Evolutionary conservation across 2,888 invertebrate genomes (phyloP).

Genomic region (Plebejus melissa): DNA sequence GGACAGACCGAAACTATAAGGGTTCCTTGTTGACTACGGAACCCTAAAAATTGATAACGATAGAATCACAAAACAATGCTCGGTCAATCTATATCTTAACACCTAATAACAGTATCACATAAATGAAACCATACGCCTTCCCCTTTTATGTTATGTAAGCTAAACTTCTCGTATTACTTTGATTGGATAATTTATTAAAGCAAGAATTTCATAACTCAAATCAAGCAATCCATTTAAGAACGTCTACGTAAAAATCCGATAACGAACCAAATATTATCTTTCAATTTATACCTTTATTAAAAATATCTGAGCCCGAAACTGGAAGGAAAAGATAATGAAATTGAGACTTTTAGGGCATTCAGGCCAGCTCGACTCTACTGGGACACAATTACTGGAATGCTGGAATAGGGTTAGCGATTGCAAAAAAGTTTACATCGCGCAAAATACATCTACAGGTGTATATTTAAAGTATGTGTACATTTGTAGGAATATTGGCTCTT

Average conservation of each 20-base stretch:
- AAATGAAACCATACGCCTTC: too few species aligned
- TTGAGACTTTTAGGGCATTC: slow-evolving; percentile 22
- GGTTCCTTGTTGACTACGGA: too few species aligned
- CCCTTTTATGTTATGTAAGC: too few species aligned
- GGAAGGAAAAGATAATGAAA: slow-evolving; percentile 22
- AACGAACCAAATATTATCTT: slow-evolving; percentile 11
- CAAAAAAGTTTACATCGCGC: not conserved
- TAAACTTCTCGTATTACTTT: not conserved
- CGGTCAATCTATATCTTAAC: too few species aligned
- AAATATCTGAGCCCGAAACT: slow-evolving; percentile 5
- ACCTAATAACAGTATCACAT: too few species aligned
- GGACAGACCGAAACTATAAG: too few species aligned
- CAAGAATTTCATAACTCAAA: not conserved
- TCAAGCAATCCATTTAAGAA: not conserved
- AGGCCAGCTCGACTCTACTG: slow-evolving; percentile 17
- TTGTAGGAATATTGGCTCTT: not conserved
- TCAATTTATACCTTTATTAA: slow-evolving; percentile 7
- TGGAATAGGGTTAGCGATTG: not conserved
- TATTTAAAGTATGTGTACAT: not conserved
- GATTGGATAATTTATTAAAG: not conserved
- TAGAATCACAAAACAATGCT: too few species aligned
- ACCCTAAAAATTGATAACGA: too few species aligned
- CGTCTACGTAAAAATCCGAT: not conserved
- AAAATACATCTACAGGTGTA: not conserved
- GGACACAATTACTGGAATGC: slow-evolving; percentile 22